Evolutionary conservation across 2,113 vertebrate species (phyloP).

Genomic region (Oceanites oceanicus): DNA sequence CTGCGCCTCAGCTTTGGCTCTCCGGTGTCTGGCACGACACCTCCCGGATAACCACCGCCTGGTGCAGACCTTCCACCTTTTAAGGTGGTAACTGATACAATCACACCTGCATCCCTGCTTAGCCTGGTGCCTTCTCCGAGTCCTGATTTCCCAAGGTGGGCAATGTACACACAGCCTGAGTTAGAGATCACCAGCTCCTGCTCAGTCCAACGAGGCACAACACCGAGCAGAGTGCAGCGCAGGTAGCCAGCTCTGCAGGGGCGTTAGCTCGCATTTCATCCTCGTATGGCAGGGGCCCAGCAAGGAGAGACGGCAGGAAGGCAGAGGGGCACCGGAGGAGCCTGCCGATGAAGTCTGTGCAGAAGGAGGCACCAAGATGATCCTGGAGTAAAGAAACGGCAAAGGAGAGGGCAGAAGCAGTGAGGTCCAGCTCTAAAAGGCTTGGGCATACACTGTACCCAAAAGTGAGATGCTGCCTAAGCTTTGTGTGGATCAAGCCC

Average conservation of each 20-base stretch:
- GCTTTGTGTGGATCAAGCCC: not conserved
- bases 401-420: not conserved
- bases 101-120: not conserved
- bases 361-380: not conserved
- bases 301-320: not conserved
- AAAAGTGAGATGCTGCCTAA: not conserved
- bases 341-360: not conserved
- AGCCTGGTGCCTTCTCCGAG: not conserved
- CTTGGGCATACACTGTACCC: not conserved
- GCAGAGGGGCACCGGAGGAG: not conserved
- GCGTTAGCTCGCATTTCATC: not conserved
- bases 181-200: not conserved
- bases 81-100: not conserved
- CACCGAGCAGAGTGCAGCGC: not conserved
- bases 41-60: not conserved
- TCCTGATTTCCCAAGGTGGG: not conserved
- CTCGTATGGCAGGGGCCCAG: not conserved
- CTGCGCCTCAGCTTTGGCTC: not conserved
- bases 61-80: not conserved
- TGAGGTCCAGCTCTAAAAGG: not conserved
- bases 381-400: not conserved
- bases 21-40: not conserved
- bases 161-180: fast-evolving
- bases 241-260: not conserved
- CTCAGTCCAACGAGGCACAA: fast-evolving